phyloP scores from a whole-genome alignment of 2,113 vertebrate species.

The Xenopus laevis region DNA sequence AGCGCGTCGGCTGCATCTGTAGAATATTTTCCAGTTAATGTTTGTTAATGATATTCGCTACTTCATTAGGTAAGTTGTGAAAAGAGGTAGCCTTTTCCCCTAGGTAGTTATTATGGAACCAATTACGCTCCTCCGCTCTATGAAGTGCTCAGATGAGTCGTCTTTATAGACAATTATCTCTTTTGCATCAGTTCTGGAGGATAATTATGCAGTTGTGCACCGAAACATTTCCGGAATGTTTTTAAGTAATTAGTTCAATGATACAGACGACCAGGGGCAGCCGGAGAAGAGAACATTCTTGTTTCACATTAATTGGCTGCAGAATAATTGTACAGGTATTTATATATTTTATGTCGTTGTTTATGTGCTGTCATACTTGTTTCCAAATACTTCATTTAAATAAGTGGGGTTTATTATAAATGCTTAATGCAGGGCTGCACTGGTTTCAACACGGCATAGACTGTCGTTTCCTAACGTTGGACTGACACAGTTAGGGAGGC shows the following conservation, averaged over 20 bases:
- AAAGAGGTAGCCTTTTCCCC: conserved; percentile 3
- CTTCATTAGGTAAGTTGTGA: conserved; percentile 14
- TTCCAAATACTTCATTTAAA: not conserved
- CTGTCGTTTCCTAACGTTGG: no score
- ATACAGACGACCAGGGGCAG: not conserved
- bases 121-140: conserved; percentile 16
- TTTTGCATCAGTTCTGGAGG: conserved; percentile 16
- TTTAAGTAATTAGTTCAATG: conserved; percentile 3
- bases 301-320: no score
- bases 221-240: conserved; percentile 11
- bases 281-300: not conserved
- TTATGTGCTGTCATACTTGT: not conserved
- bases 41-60: conserved; percentile 18
- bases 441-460: no score
- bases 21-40: not conserved
- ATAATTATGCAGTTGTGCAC: conserved; percentile 26
- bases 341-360: not conserved
- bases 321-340: no score
- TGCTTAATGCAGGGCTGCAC: not conserved
- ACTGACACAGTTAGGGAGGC: no score
- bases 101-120: conserved; percentile 12
- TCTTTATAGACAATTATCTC: conserved; percentile 14
- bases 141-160: not conserved
- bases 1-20: not conserved
- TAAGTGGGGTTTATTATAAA: not conserved